phyloP scores from a whole-genome alignment of 1,140 invertebrate species.

The Araneus ventricosus region DNA sequence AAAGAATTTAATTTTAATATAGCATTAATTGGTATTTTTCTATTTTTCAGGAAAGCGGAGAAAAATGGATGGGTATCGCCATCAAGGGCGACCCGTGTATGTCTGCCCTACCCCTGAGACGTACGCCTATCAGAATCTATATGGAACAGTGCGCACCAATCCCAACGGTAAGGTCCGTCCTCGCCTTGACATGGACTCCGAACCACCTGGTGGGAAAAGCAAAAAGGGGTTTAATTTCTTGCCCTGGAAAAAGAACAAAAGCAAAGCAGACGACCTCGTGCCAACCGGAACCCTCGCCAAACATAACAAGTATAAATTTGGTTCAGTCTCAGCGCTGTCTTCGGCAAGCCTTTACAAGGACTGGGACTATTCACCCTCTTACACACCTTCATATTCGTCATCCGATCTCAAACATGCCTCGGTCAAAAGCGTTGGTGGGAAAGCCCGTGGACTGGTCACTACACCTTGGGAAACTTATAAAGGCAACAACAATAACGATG shows the following conservation, averaged over 20 bases:
- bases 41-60: constrained; percentile 55
- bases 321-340: constrained; percentile 68
- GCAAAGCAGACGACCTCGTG: constrained; percentile 40
- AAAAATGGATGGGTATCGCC: constrained; percentile 69
- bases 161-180: constrained; percentile 51
- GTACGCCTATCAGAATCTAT: constrained; percentile 67
- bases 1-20: too few species aligned
- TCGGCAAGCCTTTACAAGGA: constrained; percentile 60
- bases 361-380: constrained; percentile 26
- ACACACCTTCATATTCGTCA: constrained; percentile 61
- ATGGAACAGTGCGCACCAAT: constrained; percentile 55
- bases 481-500: constrained; percentile 27
- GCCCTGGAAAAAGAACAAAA: constrained; percentile 69
- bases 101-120: constrained; percentile 43
- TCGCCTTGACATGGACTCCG: constrained; percentile 5
- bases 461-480: constrained; percentile 71
- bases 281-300: constrained; percentile 40
- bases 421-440: constrained; percentile 51
- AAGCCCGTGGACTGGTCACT: constrained; percentile 27
- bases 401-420: constrained; percentile 56
- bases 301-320: constrained; percentile 71
- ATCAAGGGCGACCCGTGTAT: constrained; percentile 61
- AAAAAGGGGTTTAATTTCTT: constrained; percentile 64
- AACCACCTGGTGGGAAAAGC: not conserved
- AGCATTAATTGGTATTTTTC: not conserved